Conservation (phyloP, 2,888 invertebrate genomes). For the Zhuqinia jingwanae region DNA sequence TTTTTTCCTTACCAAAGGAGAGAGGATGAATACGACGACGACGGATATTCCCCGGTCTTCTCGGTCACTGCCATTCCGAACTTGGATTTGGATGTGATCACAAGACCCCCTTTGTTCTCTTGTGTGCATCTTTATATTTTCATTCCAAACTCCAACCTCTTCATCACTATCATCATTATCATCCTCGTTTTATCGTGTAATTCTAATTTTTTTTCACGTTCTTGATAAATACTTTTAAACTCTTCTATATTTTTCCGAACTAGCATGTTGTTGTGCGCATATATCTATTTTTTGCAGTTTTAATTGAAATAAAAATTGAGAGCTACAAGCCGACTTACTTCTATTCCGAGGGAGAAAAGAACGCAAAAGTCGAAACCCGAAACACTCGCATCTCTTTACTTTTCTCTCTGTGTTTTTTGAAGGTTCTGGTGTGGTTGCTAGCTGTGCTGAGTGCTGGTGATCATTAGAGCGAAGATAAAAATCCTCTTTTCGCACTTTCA, state of each 20-base stretch:
- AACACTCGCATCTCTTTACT: background rate
- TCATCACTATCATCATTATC: background rate
- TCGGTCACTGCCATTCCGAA: constrained; percentile 66
- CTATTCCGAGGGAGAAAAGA: constrained; percentile 12
- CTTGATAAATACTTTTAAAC: constrained; percentile 12
- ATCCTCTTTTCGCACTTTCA: constrained; percentile 41
- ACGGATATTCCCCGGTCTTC: constrained; percentile 55
- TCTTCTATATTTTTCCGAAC: background rate
- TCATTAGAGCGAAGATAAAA: constrained; percentile 46
- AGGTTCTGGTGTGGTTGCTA: background rate
- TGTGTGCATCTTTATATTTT: background rate
- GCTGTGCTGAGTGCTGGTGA: constrained; percentile 20
- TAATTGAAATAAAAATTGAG: constrained; percentile 29
- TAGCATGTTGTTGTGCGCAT: background rate
- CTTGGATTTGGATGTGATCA: constrained; percentile 56
- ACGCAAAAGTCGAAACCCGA: background rate
- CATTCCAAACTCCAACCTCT: background rate
- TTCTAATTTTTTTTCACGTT: background rate
- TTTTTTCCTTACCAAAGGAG: background rate
- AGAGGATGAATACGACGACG: constrained; percentile 15
- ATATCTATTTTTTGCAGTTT: background rate
- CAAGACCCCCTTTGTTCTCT: constrained; percentile 58
- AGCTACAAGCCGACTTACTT: background rate
- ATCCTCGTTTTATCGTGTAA: background rate
- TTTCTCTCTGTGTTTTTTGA: background rate